Evolutionary conservation across 1,140 invertebrate species (phyloP), one percentile per base, ranked within the genome.

Genomic region (Temnothorax longispinosus): DNA sequence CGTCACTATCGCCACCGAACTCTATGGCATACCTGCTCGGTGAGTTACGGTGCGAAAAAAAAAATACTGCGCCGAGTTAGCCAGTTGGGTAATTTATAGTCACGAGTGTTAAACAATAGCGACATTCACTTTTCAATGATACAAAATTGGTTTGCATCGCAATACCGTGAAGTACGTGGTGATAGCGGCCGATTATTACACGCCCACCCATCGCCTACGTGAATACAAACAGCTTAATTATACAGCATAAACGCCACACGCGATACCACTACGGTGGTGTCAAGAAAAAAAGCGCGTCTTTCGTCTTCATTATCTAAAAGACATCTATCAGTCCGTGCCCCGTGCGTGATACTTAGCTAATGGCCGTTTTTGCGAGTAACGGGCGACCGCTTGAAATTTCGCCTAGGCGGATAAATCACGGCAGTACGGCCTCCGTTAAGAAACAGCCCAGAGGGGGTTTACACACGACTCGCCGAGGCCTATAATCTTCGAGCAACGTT

Each of bases 401-500:
- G 69, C 65, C 78, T 62, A 80, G 65, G 21, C 65, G 77, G 81
- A 85, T 85, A 88, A 88, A 88, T 87, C 87, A 84, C 71, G 80
- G 72, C 69, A 11, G 72, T 58, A 18, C 77, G 18, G 52, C 47
- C 41, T 38, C 85, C 58, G 18, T 69, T 52, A 76, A 60, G 38
- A 82, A 62, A 58, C 32, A 35, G 60, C 58, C 41, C 60, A 32
- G 65, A 62, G 87, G 76, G 76, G 77, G 32, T 90, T 80, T 84
- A 85, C 87, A 84, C 76, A 87, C 32, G 78, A 86, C 87, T 87
- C 64, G 41, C 50, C 74, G 86, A 64, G 74, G 65, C 81, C 90
- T 90, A 52, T 92, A 93, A 93, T 92, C 88, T 89, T 82, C 56
- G 80, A 74, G 86, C 89, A 89, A 91, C 88, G 86, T 88, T 92